Conservation (phyloP, 2,797 vertebrate species). For the Eleutherodactylus coqui region DNA sequence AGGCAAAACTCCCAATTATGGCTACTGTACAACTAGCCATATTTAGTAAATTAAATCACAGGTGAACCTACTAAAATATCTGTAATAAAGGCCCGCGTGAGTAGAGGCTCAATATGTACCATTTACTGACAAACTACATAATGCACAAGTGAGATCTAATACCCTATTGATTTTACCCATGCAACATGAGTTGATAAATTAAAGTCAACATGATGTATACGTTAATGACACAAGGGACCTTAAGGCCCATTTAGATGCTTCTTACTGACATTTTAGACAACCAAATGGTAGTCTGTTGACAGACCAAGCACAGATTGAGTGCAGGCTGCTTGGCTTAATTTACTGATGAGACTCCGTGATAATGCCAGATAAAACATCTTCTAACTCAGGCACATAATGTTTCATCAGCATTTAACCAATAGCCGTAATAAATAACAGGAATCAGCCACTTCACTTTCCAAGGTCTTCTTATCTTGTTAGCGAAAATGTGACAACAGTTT, state of each 20-base stretch:
- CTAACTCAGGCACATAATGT: slow-evolving; percentile 59
- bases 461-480: slow-evolving; percentile 9
- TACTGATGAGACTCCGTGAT: slow-evolving; percentile 47
- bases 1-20: no score
- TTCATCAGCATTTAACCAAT: slow-evolving; percentile 66
- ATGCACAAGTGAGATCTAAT: slow-evolving; percentile 1
- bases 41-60: not conserved
- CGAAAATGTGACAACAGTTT: not conserved
- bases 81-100: not conserved
- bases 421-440: slow-evolving; percentile 68
- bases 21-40: no score
- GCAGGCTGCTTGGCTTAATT: slow-evolving; percentile 48
- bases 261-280: slow-evolving; percentile 49
- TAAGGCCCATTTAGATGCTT: slow-evolving; percentile 50
- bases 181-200: slow-evolving; percentile 38
- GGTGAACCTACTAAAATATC: not conserved
- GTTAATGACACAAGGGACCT: slow-evolving; percentile 47
- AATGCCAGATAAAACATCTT: slow-evolving; percentile 64
- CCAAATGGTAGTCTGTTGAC: slow-evolving; percentile 54
- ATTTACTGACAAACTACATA: not conserved
- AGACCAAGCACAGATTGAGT: slow-evolving; percentile 50
- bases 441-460: slow-evolving; percentile 67
- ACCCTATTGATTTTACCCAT: slow-evolving; percentile 41
- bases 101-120: not conserved
- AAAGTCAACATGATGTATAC: slow-evolving; percentile 10